Conservation (phyloP, 2,113 vertebrate species). For the Pelmatolapia mariae region DNA sequence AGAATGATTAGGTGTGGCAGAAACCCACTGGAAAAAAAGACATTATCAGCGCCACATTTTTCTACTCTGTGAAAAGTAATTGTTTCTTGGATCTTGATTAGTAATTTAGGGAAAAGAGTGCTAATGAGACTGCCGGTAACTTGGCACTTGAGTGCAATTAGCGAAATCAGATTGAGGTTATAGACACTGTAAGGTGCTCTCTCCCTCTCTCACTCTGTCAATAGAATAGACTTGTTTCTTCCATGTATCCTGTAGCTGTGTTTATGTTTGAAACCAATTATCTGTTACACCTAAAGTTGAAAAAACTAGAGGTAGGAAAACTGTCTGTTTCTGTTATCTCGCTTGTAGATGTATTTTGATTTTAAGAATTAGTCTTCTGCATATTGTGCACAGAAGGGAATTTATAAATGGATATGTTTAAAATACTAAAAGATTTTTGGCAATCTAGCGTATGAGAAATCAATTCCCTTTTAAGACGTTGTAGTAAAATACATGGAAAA, state of each 20-base stretch:
- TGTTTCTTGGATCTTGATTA: conserved; percentile 62
- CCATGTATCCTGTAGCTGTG: not conserved
- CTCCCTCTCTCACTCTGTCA: conserved; percentile 35
- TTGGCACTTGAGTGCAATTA: conserved; percentile 67
- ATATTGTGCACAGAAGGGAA: not conserved
- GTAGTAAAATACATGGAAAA: not conserved
- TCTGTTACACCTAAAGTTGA: not conserved
- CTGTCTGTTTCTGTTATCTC: not conserved
- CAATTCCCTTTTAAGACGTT: not conserved
- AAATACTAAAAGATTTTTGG: not conserved
- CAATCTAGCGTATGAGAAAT: not conserved
- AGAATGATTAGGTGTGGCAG: conserved; percentile 13
- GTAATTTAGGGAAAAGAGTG: conserved; percentile 54
- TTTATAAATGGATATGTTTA: not conserved
- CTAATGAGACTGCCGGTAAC: conserved; percentile 66
- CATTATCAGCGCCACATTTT: conserved; percentile 3
- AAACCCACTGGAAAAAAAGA: not conserved
- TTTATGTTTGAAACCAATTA: conserved; percentile 5
- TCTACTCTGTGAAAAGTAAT: conserved; percentile 41
- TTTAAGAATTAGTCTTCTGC: not conserved
- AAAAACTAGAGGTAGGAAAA: not conserved
- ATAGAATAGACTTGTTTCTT: conserved; percentile 39
- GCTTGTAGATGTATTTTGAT: not conserved
- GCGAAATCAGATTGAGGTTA: conserved; percentile 59
- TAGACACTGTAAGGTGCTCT: not conserved